Conservation (phyloP, 1,140 invertebrate genomes). For the Drosophila busckii region DNA sequence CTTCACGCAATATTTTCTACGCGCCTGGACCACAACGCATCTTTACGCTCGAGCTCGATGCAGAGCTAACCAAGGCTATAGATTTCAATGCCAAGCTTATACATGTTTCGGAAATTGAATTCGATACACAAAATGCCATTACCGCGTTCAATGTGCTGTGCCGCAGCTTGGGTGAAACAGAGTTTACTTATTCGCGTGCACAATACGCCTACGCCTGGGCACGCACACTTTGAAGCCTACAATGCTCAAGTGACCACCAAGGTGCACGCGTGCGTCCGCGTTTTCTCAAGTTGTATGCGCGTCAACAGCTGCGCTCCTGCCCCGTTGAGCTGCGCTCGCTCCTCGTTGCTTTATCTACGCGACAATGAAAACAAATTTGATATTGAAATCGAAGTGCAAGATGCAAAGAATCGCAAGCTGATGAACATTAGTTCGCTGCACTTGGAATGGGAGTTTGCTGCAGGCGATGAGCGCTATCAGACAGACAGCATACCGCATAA, state of each 20-base stretch:
- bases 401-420: constrained; percentile 85
- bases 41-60: constrained; percentile 58
- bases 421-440: constrained; percentile 88
- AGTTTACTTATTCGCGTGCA: constrained; percentile 81
- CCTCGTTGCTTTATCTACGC: constrained; percentile 82
- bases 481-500: constrained; percentile 66
- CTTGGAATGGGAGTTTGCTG: constrained; percentile 85
- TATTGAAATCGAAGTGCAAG: constrained; percentile 85
- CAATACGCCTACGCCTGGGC: constrained; percentile 80
- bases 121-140: constrained; percentile 78
- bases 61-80: constrained; percentile 54
- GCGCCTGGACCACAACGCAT: constrained; percentile 75
- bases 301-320: constrained; percentile 81
- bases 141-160: constrained; percentile 79
- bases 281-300: constrained; percentile 81
- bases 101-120: constrained; percentile 70
- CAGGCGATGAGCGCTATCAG: constrained; percentile 76
- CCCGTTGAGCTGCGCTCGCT: constrained; percentile 81
- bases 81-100: constrained; percentile 53
- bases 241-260: constrained; percentile 51
- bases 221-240: constrained; percentile 50
- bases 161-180: constrained; percentile 81
- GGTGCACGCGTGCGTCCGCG: constrained; percentile 82
- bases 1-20: constrained; percentile 81
- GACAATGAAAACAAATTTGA: constrained; percentile 83